Percentiles rank a stretch among this genome's conserved stretches.
Evolutionary conservation across 2,113 vertebrate genomes (phyloP).

Genomic region (Pycnonotus jocosus): DNA sequence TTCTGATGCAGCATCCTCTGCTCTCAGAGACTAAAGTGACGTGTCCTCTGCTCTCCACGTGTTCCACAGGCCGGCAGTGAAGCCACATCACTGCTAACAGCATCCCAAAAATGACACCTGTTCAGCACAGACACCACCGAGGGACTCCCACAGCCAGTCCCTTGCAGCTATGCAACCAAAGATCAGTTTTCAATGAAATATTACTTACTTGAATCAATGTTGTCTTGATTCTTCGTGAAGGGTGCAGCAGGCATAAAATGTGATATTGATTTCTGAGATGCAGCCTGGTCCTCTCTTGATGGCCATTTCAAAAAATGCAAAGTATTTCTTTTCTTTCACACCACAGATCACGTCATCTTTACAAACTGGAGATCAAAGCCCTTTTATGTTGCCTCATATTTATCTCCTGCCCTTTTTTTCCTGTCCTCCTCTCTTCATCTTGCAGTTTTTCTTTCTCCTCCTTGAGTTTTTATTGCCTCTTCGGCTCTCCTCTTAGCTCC

Average conservation of each 20-base stretch:
- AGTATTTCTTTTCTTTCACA: slow-evolving; percentile 59
- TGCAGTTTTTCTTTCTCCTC: slow-evolving; percentile 62
- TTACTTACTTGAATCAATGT: slow-evolving; percentile 80
- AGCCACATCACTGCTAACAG: not conserved
- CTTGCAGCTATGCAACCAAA: slow-evolving; percentile 55
- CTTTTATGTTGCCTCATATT: slow-evolving; percentile 44
- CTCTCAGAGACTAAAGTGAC: slow-evolving; percentile 53
- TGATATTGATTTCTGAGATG: slow-evolving; percentile 72
- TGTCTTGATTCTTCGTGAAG: slow-evolving; percentile 72
- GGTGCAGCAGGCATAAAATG: slow-evolving; percentile 79
- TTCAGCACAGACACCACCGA: not conserved
- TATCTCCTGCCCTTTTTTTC: slow-evolving; percentile 44
- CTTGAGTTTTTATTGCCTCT: slow-evolving; percentile 70
- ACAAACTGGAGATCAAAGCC: slow-evolving; percentile 46
- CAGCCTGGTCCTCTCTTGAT: slow-evolving; percentile 50
- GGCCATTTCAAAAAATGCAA: slow-evolving; percentile 66
- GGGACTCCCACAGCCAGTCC: not conserved
- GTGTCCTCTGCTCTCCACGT: slow-evolving; percentile 43
- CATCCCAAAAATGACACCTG: not conserved
- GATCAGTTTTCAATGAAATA: slow-evolving; percentile 70
- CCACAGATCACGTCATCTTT: slow-evolving; percentile 32
- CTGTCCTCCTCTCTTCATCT: slow-evolving; percentile 42
- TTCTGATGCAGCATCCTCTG: slow-evolving; percentile 42
- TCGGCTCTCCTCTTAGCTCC: slow-evolving; percentile 73
- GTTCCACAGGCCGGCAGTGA: not conserved